Conservation (phyloP, 2,113 vertebrate species). For the Lasiurus borealis region DNA sequence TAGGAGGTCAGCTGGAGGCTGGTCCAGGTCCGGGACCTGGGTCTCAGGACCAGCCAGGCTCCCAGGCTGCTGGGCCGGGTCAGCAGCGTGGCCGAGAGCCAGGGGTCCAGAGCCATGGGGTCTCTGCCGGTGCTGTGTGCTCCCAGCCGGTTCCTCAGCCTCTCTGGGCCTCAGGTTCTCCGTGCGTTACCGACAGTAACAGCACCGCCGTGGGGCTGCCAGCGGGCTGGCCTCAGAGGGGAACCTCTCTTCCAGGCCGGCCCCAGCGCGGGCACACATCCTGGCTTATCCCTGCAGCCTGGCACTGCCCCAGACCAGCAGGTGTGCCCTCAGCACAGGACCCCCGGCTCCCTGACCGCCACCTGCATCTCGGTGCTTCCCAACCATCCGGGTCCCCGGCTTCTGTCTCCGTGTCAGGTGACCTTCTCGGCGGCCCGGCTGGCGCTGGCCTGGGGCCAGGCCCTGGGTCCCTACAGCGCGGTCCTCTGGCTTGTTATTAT, state of each 20-base stretch:
- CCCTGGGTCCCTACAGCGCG: neutral
- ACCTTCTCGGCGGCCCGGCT: rapidly evolving
- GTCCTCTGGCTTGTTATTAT: neutral
- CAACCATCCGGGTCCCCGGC: too few species aligned
- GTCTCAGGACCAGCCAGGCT: neutral
- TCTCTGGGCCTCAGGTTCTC: neutral
- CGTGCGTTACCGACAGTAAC: too few species aligned
- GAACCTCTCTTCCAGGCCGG: neutral
- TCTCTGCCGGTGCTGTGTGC: neutral
- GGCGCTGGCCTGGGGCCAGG: neutral
- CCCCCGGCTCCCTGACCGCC: neutral
- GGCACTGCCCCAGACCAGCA: neutral
- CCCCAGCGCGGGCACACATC: rapidly evolving
- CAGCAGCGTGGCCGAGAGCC: rapidly evolving
- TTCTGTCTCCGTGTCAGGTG: too few species aligned
- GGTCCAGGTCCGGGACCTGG: neutral
- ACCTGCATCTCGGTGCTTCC: rapidly evolving
- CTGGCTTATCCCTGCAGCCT: neutral
- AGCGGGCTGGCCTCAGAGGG: rapidly evolving
- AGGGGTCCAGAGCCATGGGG: rapidly evolving
- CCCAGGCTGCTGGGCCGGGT: neutral
- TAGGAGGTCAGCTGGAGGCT: neutral
- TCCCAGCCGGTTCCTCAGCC: neutral
- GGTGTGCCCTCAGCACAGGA: rapidly evolving
- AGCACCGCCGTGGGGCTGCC: rapidly evolving